Evolutionary conservation across 2,888 invertebrate genomes (phyloP), one percentile per base, ranked within the genome.

Genomic region (Drosophila putrida): DNA sequence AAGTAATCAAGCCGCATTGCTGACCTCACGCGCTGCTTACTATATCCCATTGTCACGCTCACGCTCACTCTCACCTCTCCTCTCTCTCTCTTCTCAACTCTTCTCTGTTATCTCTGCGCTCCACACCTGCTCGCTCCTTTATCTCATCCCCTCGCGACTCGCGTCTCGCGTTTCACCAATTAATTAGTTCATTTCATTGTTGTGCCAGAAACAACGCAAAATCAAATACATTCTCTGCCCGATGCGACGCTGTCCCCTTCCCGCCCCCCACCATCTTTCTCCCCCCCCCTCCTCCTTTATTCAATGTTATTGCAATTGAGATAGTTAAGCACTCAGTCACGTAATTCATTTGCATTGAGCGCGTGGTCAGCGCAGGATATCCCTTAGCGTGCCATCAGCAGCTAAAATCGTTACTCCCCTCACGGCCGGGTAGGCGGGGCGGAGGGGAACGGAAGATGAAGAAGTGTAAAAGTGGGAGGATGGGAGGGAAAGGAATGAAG

Each of bases 301-400:
- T 58, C 46, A 59, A 57, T 72, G 51, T 59, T 65, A 64, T 66
- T 70, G 75, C 68, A 71, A 78, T 76, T 76, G 80, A 73, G 76
- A 79, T 74, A 69, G 73, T 79, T 76, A 74, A 79, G 71, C 68
- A 66, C 63, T 74, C 74, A 63, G 71, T 72, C 79, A 79, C 79
- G 79, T 79, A 79, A 74, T 79, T 79, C 79, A 79, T 79, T 79
- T 78, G 79, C 76, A 77, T 78, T 62, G 74, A 69, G 75, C 75
- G 75, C 75, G 78, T 76, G 75, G 75, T 74, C 75, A 74, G 59
- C 69, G 43, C 68, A 38, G 69, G 54, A 69, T 69, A 65, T 78
- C 69, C 64, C 72, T 66, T 49, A 47, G 49, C 51, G 47, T 58
- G 47, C 57, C 39, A 41, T 47, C 58, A 63, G 49, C 43, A 70